Conservation (phyloP, 1,140 invertebrate genomes). For the Cyphomyrmex costatus region DNA sequence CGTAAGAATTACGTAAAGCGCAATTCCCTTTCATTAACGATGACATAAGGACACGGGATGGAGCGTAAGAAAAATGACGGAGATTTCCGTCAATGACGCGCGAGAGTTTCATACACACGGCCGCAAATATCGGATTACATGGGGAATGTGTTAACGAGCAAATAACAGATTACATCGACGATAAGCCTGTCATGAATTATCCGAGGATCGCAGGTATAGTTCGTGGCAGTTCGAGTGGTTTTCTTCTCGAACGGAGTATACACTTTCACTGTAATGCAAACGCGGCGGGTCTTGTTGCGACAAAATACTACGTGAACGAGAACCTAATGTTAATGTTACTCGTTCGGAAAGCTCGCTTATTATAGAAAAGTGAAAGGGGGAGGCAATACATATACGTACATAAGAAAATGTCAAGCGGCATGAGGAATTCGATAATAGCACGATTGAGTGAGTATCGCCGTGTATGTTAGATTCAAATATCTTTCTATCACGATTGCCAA, state of each 20-base stretch:
- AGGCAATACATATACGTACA: background rate
- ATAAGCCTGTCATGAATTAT: constrained; percentile 7
- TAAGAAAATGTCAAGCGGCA: constrained; percentile 47
- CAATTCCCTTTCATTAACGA: background rate
- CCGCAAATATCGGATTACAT: constrained; percentile 34
- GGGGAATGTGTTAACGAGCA: constrained; percentile 38
- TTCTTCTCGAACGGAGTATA: constrained; percentile 20
- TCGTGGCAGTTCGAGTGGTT: constrained; percentile 18
- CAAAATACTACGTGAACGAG: constrained; percentile 29
- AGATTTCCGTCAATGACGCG: background rate
- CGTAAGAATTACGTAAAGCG: background rate
- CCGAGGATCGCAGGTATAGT: background rate
- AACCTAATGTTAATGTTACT: constrained; percentile 14
- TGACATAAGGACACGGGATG: background rate
- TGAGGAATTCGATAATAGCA: constrained; percentile 31
- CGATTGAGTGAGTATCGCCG: background rate
- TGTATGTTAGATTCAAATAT: background rate
- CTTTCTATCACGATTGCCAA: too few relatives aligned
- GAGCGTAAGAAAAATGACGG: background rate
- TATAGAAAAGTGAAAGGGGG: constrained; percentile 62
- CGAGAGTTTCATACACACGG: background rate
- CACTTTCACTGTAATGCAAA: constrained; percentile 54
- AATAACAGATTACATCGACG: constrained; percentile 17
- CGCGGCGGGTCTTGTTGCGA: constrained; percentile 36
- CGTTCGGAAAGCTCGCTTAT: constrained; percentile 38